Percentiles rank a stretch among this genome's conserved stretches.
Conservation (phyloP, 2,888 invertebrate genomes). For the Homarus gammarus region DNA sequence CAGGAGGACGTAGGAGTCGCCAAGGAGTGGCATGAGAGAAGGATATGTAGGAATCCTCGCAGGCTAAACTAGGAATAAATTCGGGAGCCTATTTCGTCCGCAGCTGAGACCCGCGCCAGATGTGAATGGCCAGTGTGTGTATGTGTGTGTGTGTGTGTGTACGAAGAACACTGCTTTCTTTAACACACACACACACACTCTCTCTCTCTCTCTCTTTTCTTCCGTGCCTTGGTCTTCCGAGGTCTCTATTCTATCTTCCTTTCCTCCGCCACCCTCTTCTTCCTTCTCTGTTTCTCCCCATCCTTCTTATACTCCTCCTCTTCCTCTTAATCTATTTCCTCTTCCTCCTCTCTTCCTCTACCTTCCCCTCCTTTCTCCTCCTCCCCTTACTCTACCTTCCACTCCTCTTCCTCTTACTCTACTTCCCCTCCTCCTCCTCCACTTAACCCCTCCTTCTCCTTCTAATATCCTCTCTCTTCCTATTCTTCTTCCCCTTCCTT, state of each 20-base stretch:
- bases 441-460: too few species aligned
- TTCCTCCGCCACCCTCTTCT: neutral
- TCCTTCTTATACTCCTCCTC: neutral
- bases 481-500: neutral
- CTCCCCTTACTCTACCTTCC: neutral
- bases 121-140: slow-evolving; percentile 33
- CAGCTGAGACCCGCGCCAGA: slow-evolving; percentile 43
- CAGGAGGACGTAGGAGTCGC: neutral
- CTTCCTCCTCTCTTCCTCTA: neutral
- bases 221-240: too few species aligned
- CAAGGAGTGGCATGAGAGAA: neutral
- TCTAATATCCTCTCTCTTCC: too few species aligned
- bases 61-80: slow-evolving; percentile 1
- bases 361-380: too few species aligned
- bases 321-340: too few species aligned
- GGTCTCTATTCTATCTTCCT: neutral
- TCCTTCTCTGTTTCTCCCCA: too few species aligned
- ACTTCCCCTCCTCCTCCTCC: neutral
- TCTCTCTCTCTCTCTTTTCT: too few species aligned
- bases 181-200: too few species aligned
- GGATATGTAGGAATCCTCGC: neutral
- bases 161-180: too few species aligned
- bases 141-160: neutral
- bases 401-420: neutral
- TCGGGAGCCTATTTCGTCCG: slow-evolving; percentile 34